phyloP scores from a whole-genome alignment of 1,140 invertebrate species.

The Eumaeus atala region DNA sequence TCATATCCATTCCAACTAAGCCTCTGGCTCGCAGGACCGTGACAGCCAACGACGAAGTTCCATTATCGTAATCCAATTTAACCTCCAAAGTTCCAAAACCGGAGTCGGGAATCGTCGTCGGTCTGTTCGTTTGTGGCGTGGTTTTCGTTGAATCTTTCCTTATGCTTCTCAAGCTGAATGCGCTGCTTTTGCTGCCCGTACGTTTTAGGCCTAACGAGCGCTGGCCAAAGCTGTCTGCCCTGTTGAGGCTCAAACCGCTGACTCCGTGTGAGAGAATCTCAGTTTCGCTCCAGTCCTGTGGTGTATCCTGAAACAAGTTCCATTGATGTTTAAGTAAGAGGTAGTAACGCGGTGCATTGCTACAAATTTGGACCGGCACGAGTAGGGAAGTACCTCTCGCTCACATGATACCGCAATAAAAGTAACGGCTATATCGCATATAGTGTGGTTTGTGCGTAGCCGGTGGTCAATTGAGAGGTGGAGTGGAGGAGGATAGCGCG shows the following conservation, averaged over 20 bases:
- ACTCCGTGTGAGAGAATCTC: slow-evolving; percentile 62
- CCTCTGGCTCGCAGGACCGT: slow-evolving; percentile 83
- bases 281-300: slow-evolving; percentile 57
- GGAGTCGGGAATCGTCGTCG: slow-evolving; percentile 55
- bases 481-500: too few species aligned
- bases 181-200: slow-evolving; percentile 64
- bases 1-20: slow-evolving; percentile 90
- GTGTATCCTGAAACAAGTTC: slow-evolving; percentile 40
- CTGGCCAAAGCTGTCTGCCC: slow-evolving; percentile 57
- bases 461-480: too few species aligned
- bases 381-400: too few species aligned
- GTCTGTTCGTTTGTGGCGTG: slow-evolving; percentile 38
- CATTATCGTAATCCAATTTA: slow-evolving; percentile 85
- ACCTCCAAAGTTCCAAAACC: slow-evolving; percentile 82
- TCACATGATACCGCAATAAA: too few species aligned
- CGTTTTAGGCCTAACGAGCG: slow-evolving; percentile 52
- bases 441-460: too few species aligned
- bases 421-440: too few species aligned
- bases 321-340: too few species aligned
- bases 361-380: too few species aligned
- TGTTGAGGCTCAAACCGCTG: slow-evolving; percentile 61
- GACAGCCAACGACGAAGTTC: slow-evolving; percentile 84
- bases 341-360: too few species aligned
- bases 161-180: slow-evolving; percentile 53
- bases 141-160: slow-evolving; percentile 51